A percentile compares a stretch with the other conserved stretches of the same genome.
phyloP scores from a whole-genome alignment of 1,140 invertebrate genomes.

The Trypoxylus dichotomus region DNA sequence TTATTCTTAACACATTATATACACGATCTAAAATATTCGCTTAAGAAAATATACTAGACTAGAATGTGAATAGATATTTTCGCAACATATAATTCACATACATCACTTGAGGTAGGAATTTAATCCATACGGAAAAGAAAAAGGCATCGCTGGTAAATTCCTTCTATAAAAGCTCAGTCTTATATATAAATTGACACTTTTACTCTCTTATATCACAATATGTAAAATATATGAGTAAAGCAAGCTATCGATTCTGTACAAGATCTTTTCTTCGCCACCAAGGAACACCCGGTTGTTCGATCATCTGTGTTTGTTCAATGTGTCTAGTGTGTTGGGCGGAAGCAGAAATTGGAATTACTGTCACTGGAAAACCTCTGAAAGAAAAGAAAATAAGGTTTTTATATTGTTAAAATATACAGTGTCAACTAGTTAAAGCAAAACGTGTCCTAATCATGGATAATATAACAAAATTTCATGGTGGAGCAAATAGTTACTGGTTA shows the following conservation, averaged over 20 bases:
- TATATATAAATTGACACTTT: constrained; percentile 9
- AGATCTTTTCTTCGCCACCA: constrained; percentile 51
- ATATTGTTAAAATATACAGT: background rate
- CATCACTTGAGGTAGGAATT: background rate
- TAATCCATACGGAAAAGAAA: background rate
- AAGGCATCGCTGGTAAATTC: background rate
- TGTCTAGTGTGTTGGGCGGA: background rate
- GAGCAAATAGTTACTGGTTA: too few species aligned
- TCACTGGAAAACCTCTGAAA: constrained; percentile 36
- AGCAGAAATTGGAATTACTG: background rate
- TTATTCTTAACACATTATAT: background rate
- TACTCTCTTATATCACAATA: constrained; percentile 18
- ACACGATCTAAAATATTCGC: constrained; percentile 6
- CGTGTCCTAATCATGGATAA: too few species aligned
- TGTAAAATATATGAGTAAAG: constrained; percentile 6
- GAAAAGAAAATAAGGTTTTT: background rate
- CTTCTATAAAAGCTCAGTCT: constrained; percentile 27
- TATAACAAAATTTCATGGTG: too few species aligned
- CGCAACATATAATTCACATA: background rate
- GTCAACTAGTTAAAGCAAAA: too few species aligned
- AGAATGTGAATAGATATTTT: constrained; percentile 2
- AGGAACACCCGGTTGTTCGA: constrained; percentile 49
- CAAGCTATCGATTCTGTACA: constrained; percentile 28
- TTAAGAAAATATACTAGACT: constrained; percentile 8
- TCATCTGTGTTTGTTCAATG: constrained; percentile 31